Percentiles rank a stretch among this genome's conserved stretches.
phyloP scores from a whole-genome alignment of 2,113 vertebrate genomes.

The Hiodon tergisus region DNA sequence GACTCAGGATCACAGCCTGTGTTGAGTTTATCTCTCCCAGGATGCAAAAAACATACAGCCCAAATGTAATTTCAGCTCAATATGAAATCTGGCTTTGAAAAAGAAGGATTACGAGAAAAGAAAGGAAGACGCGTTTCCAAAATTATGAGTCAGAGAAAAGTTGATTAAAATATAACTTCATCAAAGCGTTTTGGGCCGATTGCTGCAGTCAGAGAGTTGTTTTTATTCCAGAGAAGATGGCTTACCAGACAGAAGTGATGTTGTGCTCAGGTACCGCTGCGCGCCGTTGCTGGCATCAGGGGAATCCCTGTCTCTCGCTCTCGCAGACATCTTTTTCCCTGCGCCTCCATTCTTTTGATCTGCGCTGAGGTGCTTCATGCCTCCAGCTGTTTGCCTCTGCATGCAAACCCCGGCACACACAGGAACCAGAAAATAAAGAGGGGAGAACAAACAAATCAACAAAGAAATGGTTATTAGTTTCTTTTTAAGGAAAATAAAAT shows the following conservation, averaged over 20 bases:
- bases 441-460: slow-evolving; percentile 12
- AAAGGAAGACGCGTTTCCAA: background rate
- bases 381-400: slow-evolving; percentile 29
- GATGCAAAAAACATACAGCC: slow-evolving; percentile 13
- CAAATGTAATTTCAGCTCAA: slow-evolving; percentile 8
- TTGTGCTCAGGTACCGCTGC: slow-evolving; percentile 12
- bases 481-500: slow-evolving; percentile 17
- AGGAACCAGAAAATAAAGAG: slow-evolving; percentile 29
- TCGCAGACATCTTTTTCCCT: slow-evolving; percentile 35
- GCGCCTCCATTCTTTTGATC: slow-evolving; percentile 35
- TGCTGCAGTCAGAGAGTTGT: slow-evolving; percentile 10
- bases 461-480: slow-evolving; percentile 27
- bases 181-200: slow-evolving; percentile 37
- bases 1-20: slow-evolving; percentile 16
- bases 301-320: slow-evolving; percentile 24
- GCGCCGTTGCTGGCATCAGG: slow-evolving; percentile 26
- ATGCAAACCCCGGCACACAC: slow-evolving; percentile 25
- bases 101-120: background rate
- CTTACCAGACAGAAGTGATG: slow-evolving; percentile 31
- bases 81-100: background rate
- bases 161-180: slow-evolving; percentile 44
- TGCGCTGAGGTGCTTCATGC: slow-evolving; percentile 30
- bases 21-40: background rate
- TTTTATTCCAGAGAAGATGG: slow-evolving; percentile 28
- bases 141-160: background rate